Base-by-base conservation (phyloP, 2,797 vertebrate genomes). In the Otus scops region DNA sequence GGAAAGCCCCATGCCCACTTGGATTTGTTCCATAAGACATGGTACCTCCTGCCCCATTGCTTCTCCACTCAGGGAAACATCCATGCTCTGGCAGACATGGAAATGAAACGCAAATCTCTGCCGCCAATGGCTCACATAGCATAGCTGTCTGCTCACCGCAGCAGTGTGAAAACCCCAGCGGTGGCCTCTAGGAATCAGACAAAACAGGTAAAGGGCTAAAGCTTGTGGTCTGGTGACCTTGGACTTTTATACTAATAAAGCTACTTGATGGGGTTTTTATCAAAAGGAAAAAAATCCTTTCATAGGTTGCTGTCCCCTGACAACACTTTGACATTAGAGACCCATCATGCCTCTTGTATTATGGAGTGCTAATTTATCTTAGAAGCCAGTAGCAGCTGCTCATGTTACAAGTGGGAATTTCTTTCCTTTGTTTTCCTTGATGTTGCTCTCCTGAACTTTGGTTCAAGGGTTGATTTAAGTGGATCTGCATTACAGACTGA, bases 341-440 rank as follows among this genome's bases (percentile, higher is more conserved):
- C 91, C 78, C 85, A 93, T 88, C 77, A 34, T 27, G 70, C 63
- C 39, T 96, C 88, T 86, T 89, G 70, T 87, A 88, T 92, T 89
- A 82, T 30, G 32, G 81, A 95, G 96, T n/a, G 81, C 68, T 97
- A 95, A 97, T 97, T 97, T 91, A 86, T 97, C 88, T 92, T 38
- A 51, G 87, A 91, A 95, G 85, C 82, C 92, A 22, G 77, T 6
- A 87, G 94, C 97, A 97, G 95, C 95, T 97, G 96, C 94, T 97
- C 81, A 11, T 9, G 47, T 95, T 97, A 90, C 97, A 95, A 90
- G 92, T 71, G 96, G 96, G 96, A 95, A 97, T 96, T 94, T 95
- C 94, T 94, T 89, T 69, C 75, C 57, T 94, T 92, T 93, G 79
- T 96, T 96, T 95, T 95, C 85, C 69, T 88, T 5, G 0, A 39